Evolutionary conservation across 2,888 invertebrate genomes (phyloP).

Genomic region (Temnothorax rugatulus): DNA sequence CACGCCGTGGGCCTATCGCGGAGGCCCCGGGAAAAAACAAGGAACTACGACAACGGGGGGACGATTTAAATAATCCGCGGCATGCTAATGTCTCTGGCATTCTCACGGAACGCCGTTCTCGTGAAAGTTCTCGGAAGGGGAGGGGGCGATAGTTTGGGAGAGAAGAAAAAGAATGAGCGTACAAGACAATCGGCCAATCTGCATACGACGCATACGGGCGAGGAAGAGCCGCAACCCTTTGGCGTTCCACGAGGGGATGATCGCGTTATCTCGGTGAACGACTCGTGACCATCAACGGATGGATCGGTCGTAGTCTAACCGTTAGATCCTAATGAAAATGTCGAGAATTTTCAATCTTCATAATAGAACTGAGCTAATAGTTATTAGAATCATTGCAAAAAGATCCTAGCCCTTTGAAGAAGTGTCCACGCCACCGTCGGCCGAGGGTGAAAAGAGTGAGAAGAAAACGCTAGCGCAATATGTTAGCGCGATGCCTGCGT

Average conservation of each 20-base stretch:
- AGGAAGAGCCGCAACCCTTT: conserved; percentile 47
- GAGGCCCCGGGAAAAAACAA: conserved; percentile 74
- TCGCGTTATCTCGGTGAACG: conserved; percentile 66
- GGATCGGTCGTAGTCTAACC: neutral
- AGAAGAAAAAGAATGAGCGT: conserved; percentile 72
- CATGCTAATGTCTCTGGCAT: conserved; percentile 83
- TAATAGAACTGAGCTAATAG: neutral
- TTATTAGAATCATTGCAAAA: neutral
- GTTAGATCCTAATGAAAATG: conserved; percentile 2
- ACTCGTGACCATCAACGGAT: conserved; percentile 45
- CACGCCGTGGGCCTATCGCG: conserved; percentile 69
- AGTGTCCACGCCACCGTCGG: neutral
- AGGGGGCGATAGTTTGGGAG: conserved; percentile 46
- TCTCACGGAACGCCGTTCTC: conserved; percentile 80
- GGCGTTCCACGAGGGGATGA: conserved; percentile 58
- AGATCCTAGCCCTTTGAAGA: too few relatives aligned
- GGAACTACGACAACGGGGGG: conserved; percentile 73
- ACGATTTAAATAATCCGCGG: conserved; percentile 86
- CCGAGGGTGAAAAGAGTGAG: neutral
- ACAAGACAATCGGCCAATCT: conserved; percentile 83
- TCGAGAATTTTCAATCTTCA: neutral
- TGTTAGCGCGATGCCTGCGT: neutral
- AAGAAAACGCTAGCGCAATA: neutral
- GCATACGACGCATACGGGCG: conserved; percentile 75
- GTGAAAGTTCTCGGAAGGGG: conserved; percentile 44